Percentiles rank a stretch among this genome's conserved stretches.
phyloP scores from a whole-genome alignment of 2,888 invertebrate species.

The Venusia cambrica region DNA sequence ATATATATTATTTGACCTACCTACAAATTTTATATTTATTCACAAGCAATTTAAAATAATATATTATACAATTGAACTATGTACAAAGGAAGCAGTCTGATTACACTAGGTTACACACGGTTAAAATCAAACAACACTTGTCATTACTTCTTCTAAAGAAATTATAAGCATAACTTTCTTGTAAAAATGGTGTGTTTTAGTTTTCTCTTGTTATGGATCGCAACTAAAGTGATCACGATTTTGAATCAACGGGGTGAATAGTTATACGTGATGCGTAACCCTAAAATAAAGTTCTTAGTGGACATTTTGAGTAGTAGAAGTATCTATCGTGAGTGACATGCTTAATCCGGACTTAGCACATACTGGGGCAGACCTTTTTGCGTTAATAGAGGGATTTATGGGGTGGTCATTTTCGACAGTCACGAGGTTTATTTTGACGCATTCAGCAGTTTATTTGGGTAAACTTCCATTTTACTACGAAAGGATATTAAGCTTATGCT shows the following conservation, averaged over 20 bases:
- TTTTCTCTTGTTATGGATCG: conserved; percentile 35
- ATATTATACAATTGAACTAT: too few species aligned
- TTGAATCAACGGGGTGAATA: neutral
- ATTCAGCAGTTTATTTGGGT: conserved; percentile 1
- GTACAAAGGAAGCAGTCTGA: too few species aligned
- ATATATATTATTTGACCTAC: too few species aligned
- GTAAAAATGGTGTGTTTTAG: conserved; percentile 54
- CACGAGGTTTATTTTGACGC: conserved; percentile 1
- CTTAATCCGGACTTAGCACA: conserved; percentile 1
- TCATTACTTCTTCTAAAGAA: conserved; percentile 62
- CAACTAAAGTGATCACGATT: conserved; percentile 20
- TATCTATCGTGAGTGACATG: too few species aligned
- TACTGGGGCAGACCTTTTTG: conserved; percentile 12
- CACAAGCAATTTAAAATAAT: too few species aligned
- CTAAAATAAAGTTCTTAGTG: neutral
- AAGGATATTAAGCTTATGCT: too few species aligned
- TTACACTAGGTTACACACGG: too few species aligned
- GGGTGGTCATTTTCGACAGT: conserved; percentile 3
- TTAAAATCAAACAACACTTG: too few species aligned
- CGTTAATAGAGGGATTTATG: conserved; percentile 9
- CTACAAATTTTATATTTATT: too few species aligned
- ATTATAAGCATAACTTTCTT: conserved; percentile 52
- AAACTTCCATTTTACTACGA: too few species aligned
- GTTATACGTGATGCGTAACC: neutral
- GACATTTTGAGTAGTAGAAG: too few species aligned